phyloP scores from a whole-genome alignment of 2,113 vertebrate species.

The Nicator chloris region DNA sequence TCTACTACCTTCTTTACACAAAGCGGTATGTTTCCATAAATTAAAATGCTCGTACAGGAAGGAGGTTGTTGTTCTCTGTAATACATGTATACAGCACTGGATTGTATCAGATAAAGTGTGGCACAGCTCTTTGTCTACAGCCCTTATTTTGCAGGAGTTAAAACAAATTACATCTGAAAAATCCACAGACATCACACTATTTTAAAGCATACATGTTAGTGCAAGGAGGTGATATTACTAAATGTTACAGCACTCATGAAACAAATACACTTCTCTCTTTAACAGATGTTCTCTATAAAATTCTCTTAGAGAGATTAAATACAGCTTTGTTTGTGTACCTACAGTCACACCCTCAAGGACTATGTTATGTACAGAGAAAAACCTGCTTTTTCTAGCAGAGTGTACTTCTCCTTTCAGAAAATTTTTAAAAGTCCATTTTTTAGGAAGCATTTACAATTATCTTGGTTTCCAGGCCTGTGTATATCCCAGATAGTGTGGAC shows the following conservation, averaged over 20 bases:
- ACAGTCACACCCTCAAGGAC: not conserved
- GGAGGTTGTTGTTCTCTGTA: slow-evolving; percentile 9
- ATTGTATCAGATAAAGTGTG: not conserved
- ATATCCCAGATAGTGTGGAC: not conserved
- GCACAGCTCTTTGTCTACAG: not conserved
- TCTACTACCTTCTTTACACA: slow-evolving; percentile 58
- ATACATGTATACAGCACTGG: not conserved
- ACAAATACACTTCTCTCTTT: not conserved
- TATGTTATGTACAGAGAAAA: not conserved
- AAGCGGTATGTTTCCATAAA: slow-evolving; percentile 58
- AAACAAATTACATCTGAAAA: not conserved
- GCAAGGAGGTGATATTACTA: not conserved
- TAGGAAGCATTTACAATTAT: not conserved
- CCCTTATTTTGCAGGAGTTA: not conserved
- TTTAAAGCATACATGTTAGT: not conserved
- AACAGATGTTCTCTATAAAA: slow-evolving; percentile 5
- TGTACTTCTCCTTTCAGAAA: not conserved
- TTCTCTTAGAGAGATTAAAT: not conserved
- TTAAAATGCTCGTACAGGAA: slow-evolving; percentile 29
- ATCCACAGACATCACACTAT: not conserved
- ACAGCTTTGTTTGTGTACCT: slow-evolving; percentile 18
- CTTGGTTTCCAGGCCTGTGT: not conserved
- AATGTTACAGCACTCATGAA: not conserved
- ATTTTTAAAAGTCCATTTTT: not conserved
- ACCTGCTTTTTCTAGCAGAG: not conserved